These are phyloP conservation scores for Clarias pachynema DNA, from an alignment of 2,797 vertebrate species.

Conservation along the genomic window DNA sequence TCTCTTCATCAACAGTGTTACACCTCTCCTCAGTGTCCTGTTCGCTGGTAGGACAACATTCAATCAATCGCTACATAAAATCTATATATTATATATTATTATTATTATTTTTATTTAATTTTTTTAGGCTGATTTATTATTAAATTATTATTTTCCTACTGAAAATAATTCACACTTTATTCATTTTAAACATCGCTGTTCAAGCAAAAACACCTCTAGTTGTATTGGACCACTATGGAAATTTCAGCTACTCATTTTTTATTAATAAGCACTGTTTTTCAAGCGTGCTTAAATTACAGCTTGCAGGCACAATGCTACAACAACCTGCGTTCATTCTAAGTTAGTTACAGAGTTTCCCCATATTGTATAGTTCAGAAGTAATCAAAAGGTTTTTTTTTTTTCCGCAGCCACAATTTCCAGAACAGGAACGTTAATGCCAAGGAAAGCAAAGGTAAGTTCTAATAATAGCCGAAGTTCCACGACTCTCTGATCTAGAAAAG, in stretches of 20 bases:
- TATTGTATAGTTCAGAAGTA: not conserved
- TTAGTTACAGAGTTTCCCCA: too few species aligned
- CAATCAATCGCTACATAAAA: not conserved
- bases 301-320: not conserved
- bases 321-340: not conserved
- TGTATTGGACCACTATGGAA: not conserved
- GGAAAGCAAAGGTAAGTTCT: slow-evolving; percentile 70
- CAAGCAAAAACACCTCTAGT: too few species aligned
- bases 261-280: not conserved
- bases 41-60: slow-evolving; percentile 69
- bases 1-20: slow-evolving; percentile 76
- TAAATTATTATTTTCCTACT: not conserved
- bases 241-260: not conserved
- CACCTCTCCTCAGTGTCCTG: slow-evolving; percentile 74
- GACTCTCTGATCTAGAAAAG: not conserved
- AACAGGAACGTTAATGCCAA: slow-evolving; percentile 75
- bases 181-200: too few species aligned
- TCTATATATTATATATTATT: too few species aligned
- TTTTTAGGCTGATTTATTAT: too few species aligned
- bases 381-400: slow-evolving; percentile 17
- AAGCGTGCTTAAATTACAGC: not conserved
- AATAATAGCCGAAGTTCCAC: not conserved
- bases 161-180: not conserved
- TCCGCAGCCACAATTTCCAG: slow-evolving; percentile 76
- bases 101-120: too few species aligned